These are phyloP conservation scores for Sarcoramphus papa DNA, from an alignment of 2,797 vertebrate species.

Conservation along the genomic window DNA sequence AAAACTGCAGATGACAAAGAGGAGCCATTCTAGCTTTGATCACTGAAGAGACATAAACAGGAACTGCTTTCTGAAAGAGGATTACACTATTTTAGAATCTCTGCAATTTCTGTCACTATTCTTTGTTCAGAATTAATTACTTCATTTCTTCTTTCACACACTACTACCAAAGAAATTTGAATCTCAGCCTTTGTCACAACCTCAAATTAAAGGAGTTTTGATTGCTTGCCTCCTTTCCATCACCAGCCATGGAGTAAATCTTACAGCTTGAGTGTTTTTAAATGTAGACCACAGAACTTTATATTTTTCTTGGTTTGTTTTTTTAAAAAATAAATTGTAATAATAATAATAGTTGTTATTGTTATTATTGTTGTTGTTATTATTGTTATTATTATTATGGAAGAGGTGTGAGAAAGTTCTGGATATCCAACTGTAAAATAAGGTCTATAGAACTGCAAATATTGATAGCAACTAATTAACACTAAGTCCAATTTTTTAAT, in stretches of 20 bases:
- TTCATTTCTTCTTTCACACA: neutral
- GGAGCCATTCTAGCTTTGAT: constrained; percentile 30
- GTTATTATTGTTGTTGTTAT: too few species aligned
- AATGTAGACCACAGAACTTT: neutral
- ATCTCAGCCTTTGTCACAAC: neutral
- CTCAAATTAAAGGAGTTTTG: neutral
- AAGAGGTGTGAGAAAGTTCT: neutral
- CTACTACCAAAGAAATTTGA: neutral
- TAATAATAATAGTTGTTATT: too few species aligned
- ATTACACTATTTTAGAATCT: constrained; percentile 27
- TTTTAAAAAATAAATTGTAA: neutral
- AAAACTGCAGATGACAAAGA: neutral
- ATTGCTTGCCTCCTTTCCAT: neutral
- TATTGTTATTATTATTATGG: neutral
- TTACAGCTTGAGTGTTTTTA: neutral
- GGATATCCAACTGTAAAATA: neutral
- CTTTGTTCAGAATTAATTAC: constrained; percentile 28
- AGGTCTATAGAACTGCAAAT: neutral
- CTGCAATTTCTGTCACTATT: neutral
- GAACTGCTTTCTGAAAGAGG: neutral
- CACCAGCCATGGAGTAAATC: neutral
- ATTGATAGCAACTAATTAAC: neutral
- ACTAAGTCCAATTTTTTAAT: neutral
- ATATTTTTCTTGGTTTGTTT: neutral
- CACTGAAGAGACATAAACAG: constrained; percentile 29